Evolutionary conservation across 2,888 invertebrate genomes (phyloP).

Genomic region (Syrista parreyssii): DNA sequence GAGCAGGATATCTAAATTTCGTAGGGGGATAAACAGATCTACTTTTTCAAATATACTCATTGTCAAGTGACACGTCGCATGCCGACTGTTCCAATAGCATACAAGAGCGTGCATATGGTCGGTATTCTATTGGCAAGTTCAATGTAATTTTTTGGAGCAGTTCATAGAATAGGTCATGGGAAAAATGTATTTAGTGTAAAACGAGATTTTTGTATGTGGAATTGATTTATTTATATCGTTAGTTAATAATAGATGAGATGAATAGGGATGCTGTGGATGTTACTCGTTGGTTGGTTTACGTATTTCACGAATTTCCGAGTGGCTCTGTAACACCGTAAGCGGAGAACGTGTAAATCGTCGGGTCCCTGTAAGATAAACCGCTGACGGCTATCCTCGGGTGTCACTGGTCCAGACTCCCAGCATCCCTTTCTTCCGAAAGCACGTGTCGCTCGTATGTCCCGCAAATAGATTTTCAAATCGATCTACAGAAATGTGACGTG

Average conservation of each 20-base stretch:
- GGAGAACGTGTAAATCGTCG: constrained; percentile 1
- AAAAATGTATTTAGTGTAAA: not conserved
- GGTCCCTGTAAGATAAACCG: not conserved
- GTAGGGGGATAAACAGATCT: not conserved
- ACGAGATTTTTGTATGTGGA: not conserved
- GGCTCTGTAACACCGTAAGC: not conserved
- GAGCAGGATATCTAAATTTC: not conserved
- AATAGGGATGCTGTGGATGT: not conserved
- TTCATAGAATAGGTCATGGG: no score
- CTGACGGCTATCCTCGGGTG: not conserved
- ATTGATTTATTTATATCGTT: not conserved
- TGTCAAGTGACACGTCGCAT: not conserved
- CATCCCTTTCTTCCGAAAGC: not conserved
- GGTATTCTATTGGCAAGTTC: not conserved
- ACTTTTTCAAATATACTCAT: constrained; percentile 2
- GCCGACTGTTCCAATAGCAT: not conserved
- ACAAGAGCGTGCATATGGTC: not conserved
- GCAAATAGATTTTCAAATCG: not conserved
- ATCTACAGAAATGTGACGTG: not conserved
- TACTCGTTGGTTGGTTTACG: not conserved
- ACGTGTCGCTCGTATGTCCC: not conserved
- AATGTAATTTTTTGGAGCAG: not conserved
- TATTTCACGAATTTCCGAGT: not conserved
- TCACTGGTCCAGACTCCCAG: not conserved
- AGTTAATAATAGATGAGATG: not conserved